Evolutionary conservation across 2,888 invertebrate genomes (phyloP), one percentile per base, ranked within the genome.

Genomic region (Anarsia innoxiella): DNA sequence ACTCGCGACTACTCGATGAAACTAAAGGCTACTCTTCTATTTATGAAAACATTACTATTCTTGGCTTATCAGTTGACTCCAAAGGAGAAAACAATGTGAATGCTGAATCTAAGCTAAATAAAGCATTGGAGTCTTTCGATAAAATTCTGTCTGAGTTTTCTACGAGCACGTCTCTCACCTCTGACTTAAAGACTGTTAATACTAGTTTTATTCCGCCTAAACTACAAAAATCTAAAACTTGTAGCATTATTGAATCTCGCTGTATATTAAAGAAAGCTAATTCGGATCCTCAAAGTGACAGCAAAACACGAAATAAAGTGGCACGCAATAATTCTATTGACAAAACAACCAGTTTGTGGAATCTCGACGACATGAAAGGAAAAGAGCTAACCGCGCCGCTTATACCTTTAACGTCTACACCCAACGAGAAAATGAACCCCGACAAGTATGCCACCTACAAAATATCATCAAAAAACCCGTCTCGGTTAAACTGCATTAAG

Each of bases 191-290:
- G 45, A 46, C 45, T 19, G 54, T 42, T 42, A 72, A 66, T 33
- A 53, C 36, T 37, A 51, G 45, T 49, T 85, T 79, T 44, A 61
- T 73, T 51, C 82, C 87, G 33, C 88, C 88, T 30, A 88, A 88
- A 66, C 66, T 91, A 49, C 87, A 90, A 53, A 91, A 91, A 63
- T 89, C 91, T 1, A 89, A 90, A 60, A 91, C 91, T 49, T 90
- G 90, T 63, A 89, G 89, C 56, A 90, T 90, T 41, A 90, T 90
- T 36, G 90, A 90, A 66, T 90, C 90, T 1, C 87, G 89, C 42
- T 91, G 90, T 60, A 88, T 90, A 49, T 66, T 89, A 34, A 89
- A 90, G 59, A 89, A 89, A 60, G 71, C 83, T 6, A 77, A 78
- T 52, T 87, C 87, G 2, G 78, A 83, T 52, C 75, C 86, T 0